These are phyloP conservation scores for Athetis lepigone DNA, from an alignment of 2,888 invertebrate genomes.

Conservation along the genomic window DNA sequence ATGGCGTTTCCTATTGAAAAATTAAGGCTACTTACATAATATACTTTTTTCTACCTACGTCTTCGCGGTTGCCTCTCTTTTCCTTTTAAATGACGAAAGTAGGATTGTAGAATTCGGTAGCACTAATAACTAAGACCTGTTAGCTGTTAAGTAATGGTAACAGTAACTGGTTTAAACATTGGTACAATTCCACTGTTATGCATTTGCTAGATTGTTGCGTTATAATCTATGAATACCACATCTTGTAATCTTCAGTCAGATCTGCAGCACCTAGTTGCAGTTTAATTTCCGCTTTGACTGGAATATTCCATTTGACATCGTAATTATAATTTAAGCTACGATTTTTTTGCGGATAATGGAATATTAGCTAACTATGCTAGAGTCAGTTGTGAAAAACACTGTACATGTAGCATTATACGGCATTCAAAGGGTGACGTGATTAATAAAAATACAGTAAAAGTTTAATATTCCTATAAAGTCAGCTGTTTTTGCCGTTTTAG, in stretches of 20 bases:
- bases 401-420: no score
- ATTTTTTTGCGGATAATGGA: no score
- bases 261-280: constrained; percentile 4
- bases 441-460: no score
- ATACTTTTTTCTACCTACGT: not conserved
- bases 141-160: constrained; percentile 32
- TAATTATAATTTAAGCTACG: constrained; percentile 6
- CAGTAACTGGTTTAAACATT: constrained; percentile 24
- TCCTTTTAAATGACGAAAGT: constrained; percentile 24
- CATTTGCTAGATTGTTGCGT: constrained; percentile 26
- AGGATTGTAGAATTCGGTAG: constrained; percentile 17
- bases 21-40: constrained; percentile 24
- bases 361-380: no score
- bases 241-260: constrained; percentile 14
- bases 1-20: constrained; percentile 13
- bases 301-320: not conserved
- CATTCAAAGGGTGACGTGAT: no score
- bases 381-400: no score
- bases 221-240: constrained; percentile 26
- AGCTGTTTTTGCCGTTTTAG: no score
- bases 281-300: not conserved
- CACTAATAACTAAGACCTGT: constrained; percentile 25
- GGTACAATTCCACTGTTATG: constrained; percentile 28
- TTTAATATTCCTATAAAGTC: no score
- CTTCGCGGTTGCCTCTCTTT: constrained; percentile 23